phyloP scores from a whole-genome alignment of 2,797 vertebrate genomes.

The Triplophysa yarkandensis region DNA sequence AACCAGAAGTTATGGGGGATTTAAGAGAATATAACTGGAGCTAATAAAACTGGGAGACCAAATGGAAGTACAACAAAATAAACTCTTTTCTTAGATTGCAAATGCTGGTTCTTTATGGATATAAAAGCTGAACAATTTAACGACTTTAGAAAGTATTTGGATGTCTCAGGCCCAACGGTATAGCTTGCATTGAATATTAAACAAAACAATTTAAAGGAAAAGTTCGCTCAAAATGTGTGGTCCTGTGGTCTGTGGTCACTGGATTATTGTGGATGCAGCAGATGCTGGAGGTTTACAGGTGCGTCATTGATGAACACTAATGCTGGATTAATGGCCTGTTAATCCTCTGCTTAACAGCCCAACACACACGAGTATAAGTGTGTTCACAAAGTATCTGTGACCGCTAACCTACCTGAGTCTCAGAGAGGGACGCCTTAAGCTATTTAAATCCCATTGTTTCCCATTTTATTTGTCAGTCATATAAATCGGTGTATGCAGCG shows the following conservation, averaged over 20 bases:
- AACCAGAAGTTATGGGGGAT: conserved; percentile 24
- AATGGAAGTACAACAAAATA: conserved; percentile 5
- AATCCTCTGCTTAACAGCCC: conserved; percentile 35
- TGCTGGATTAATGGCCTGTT: conserved; percentile 46
- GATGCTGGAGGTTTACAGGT: conserved; percentile 37
- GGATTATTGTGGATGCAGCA: conserved; percentile 7
- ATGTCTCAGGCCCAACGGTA: background rate
- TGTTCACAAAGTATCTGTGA: background rate
- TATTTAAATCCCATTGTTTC: conserved; percentile 32
- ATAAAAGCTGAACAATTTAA: background rate
- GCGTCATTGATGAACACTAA: conserved; percentile 42
- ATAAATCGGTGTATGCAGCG: background rate
- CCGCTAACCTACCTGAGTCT: background rate
- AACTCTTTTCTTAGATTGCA: background rate
- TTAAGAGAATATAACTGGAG: conserved; percentile 35
- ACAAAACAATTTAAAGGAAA: no score
- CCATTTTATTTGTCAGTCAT: conserved; percentile 2
- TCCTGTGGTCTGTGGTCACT: conserved; percentile 34
- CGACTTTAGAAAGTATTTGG: background rate
- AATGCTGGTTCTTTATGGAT: background rate
- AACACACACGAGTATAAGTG: conserved; percentile 22
- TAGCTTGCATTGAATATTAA: background rate
- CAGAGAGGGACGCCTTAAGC: conserved; percentile 29
- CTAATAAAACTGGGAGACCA: conserved; percentile 23
- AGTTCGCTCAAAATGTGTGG: no score